Conservation (phyloP, 2,113 vertebrate species). For the Donacobius atricapilla region DNA sequence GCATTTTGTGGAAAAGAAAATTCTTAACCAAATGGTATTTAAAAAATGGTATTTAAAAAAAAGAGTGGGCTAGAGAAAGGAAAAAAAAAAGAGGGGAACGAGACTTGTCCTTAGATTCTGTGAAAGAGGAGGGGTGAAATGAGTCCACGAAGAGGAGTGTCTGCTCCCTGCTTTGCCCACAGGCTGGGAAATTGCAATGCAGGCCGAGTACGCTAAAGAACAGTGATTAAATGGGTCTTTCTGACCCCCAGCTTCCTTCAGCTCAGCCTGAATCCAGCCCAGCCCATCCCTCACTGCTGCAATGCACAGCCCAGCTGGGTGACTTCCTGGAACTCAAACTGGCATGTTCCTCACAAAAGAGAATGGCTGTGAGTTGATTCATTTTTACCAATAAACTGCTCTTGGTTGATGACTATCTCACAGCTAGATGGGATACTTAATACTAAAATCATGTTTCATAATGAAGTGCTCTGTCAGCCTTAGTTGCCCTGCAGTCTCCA, state of each 20-base stretch:
- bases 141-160: neutral
- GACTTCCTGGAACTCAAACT: neutral
- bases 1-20: neutral
- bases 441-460: neutral
- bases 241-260: neutral
- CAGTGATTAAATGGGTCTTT: neutral
- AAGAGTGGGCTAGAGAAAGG: accelerated
- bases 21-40: neutral
- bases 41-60: neutral
- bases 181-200: neutral
- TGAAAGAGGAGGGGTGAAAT: neutral
- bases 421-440: conserved; percentile 23
- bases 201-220: neutral
- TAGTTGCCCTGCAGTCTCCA: neutral
- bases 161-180: neutral
- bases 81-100: accelerated
- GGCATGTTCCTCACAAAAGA: neutral
- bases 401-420: neutral
- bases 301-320: neutral
- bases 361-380: neutral
- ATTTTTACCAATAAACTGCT: neutral
- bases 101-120: neutral
- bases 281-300: neutral
- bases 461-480: neutral
- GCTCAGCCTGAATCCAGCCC: neutral